Evolutionary conservation across 2,888 invertebrate species (phyloP), one percentile per base, ranked within the genome.

Genomic region (Plemyria rubiginata): DNA sequence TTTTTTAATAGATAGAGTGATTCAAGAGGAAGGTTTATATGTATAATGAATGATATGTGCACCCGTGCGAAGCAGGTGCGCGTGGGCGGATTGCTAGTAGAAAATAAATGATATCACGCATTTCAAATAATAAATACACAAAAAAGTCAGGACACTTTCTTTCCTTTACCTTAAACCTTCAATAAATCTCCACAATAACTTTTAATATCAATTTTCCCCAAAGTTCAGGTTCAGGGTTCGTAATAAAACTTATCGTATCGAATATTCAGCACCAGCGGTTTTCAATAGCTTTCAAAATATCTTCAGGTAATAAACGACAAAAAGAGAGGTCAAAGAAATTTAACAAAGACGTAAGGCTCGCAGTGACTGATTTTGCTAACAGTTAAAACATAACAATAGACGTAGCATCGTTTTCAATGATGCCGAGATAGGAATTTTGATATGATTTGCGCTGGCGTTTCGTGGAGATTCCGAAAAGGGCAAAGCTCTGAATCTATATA

Each of bases 211-310:
- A 38, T 54, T 48, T 46, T 45, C 16, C 7, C 9, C 16, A 45
- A 32, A 36, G 41, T 32, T 13, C 9, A 32, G 49, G 32, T 40
- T 60, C 60, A 66, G 65, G 55, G 49, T 29, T 51, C 40, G 62
- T 70, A 70, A 76, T 79, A 77, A 78, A 79, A 74, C 66, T 73
- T 74, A 73, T 75, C 73, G 68, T 59, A 66, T 62, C 66, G 48
- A 75, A 72, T 69, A 68, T 75, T 74, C 71, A 64, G 60, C 67
- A 60, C 66, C 66, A 72, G 49, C 69, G 78, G 65, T 73, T 71
- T 70, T 76, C 74, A 76, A 79, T 73, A 68, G 68, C 58, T 60
- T 68, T 65, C 60, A 63, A 65, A 69, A 64, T 62, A 54, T 58
- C 72, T 64, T 43, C 49, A 50, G 49, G 56, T 57, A 50, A 57